Evolutionary conservation across 2,888 invertebrate species (phyloP).

Genomic region (Strigamia maritima): DNA sequence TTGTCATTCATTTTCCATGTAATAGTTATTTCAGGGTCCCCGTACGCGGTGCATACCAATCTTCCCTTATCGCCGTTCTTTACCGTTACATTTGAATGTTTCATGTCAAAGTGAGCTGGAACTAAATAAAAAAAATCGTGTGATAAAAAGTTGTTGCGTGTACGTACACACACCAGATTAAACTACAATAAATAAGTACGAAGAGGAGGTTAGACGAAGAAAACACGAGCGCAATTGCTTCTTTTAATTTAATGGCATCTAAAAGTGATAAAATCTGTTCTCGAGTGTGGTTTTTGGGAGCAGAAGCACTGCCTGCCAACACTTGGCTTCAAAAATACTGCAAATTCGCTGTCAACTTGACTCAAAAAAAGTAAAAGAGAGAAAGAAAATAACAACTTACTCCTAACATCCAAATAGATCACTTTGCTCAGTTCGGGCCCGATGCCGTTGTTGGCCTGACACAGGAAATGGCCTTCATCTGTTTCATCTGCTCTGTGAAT

Average conservation of each 20-base stretch:
- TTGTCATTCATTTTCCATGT: conserved; percentile 94
- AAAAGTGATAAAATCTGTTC: conserved; percentile 12
- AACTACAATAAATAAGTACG: not conserved
- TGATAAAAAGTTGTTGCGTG: not conserved
- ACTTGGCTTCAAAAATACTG: conserved; percentile 22
- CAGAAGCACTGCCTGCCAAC: not conserved
- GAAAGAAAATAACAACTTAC: conserved; percentile 36
- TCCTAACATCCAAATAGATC: conserved; percentile 42
- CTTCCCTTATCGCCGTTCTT: conserved; percentile 86
- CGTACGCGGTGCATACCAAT: conserved; percentile 75
- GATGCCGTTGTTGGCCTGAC: conserved; percentile 42
- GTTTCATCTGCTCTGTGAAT: conserved; percentile 38
- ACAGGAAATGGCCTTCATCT: conserved; percentile 42
- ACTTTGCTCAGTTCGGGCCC: conserved; percentile 43
- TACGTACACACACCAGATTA: not conserved
- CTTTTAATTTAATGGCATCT: not conserved
- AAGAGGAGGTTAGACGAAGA: not conserved
- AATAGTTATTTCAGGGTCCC: conserved; percentile 91
- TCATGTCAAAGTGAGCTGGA: conserved; percentile 89
- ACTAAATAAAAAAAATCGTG: conserved; percentile 57
- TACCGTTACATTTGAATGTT: conserved; percentile 85
- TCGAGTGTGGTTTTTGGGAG: conserved; percentile 3
- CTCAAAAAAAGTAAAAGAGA: not conserved
- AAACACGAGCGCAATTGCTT: not conserved
- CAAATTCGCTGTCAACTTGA: conserved; percentile 20